Conservation (phyloP, 2,888 invertebrate genomes). For the Thymelicus lineola region DNA sequence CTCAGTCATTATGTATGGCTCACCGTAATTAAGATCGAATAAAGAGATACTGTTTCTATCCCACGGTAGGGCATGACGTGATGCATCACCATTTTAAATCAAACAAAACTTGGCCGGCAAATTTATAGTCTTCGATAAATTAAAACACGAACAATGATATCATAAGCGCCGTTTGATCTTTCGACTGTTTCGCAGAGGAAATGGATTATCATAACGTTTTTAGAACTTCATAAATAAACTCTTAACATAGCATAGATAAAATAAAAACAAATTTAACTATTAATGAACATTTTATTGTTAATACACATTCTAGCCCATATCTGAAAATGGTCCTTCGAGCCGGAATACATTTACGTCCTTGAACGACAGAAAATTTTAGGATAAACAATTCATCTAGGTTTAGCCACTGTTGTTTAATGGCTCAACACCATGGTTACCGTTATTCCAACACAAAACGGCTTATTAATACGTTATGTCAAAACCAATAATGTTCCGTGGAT, state of each 20-base stretch:
- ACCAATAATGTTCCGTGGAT: constrained; percentile 21
- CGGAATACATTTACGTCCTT: not conserved
- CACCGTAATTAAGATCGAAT: constrained; percentile 37
- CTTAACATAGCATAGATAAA: too few relatives aligned
- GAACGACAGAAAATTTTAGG: too few relatives aligned
- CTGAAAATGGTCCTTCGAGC: constrained; percentile 5
- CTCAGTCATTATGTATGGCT: constrained; percentile 31
- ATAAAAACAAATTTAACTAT: too few relatives aligned
- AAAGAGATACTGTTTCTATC: constrained; percentile 36
- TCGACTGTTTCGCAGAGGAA: not conserved
- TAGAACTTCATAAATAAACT: not conserved
- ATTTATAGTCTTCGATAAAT: constrained; percentile 12
- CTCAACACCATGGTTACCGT: not conserved
- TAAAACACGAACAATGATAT: constrained; percentile 4
- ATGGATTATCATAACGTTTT: not conserved
- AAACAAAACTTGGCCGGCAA: constrained; percentile 19
- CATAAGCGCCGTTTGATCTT: constrained; percentile 12
- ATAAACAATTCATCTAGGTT: not conserved
- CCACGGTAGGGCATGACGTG: constrained; percentile 37
- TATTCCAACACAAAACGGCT: constrained; percentile 15
- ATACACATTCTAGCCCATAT: too few relatives aligned
- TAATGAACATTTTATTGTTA: too few relatives aligned
- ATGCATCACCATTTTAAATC: constrained; percentile 26
- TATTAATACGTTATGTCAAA: constrained; percentile 20
- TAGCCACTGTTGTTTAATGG: not conserved